Evolutionary conservation across 1,140 invertebrate genomes (phyloP).

Genomic region (Sesamia nonagrioides): DNA sequence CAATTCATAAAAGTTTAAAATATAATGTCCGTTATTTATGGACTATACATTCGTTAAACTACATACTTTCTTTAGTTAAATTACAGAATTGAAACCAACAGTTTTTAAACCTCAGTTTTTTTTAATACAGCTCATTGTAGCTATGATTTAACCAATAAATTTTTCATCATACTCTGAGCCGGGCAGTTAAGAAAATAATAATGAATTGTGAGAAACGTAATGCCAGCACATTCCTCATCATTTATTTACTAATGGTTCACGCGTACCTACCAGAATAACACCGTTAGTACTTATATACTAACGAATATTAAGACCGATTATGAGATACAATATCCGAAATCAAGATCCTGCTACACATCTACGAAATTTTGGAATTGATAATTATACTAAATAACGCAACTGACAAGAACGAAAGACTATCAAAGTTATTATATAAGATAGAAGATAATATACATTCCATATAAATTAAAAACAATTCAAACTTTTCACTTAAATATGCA

Average conservation of each 20-base stretch:
- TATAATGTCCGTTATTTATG: too few species aligned
- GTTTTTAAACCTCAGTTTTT: too few species aligned
- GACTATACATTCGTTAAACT: too few species aligned
- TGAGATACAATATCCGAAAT: too few species aligned
- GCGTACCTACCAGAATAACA: background rate
- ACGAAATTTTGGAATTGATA: background rate
- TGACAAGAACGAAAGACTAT: background rate
- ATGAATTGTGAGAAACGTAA: background rate
- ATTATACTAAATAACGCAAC: too few species aligned
- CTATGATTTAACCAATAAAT: background rate
- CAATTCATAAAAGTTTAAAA: too few species aligned
- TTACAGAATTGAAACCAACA: too few species aligned
- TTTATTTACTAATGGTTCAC: background rate
- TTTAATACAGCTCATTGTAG: background rate
- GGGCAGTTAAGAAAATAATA: background rate
- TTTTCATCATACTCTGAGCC: background rate
- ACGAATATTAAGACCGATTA: too few species aligned
- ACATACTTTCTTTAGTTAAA: too few species aligned
- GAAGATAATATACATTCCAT: background rate
- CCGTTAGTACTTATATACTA: background rate
- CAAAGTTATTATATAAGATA: background rate
- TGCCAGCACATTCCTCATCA: background rate
- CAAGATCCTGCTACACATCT: background rate
- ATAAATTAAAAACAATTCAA: background rate
- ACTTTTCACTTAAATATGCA: slow-evolving; percentile 25